Evolutionary conservation across 2,888 invertebrate species (phyloP), one percentile per base, ranked within the genome.

Genomic region (Trachelus tabidus): DNA sequence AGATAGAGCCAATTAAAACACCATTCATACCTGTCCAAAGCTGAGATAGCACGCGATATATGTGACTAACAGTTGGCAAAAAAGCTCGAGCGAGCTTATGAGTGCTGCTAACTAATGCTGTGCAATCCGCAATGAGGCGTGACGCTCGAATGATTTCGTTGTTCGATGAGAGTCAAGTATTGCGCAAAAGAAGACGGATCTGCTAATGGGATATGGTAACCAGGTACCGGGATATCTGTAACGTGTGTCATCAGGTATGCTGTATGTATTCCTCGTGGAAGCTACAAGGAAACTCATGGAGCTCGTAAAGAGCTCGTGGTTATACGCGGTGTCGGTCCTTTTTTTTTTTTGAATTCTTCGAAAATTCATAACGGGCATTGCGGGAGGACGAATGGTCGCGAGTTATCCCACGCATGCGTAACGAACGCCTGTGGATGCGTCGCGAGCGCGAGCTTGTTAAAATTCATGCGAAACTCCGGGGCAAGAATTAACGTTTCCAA

Each of bases 1-100:
- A 71, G 68, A 34, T 37, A 56, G 40, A 79, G 73, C 79, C 78
- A 81, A 81, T 81, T 81, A 79, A 81, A 79, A 79, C 75, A 75
- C 81, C 81, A 81, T 81, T 81, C 78, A 78, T 81, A 79, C 76
- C 40, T 56, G 40, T 56, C 40, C 40, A 56, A 56, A 56, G 40
- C 40, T 56, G 40, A 56, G 40, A 56, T 56, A 56, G 40, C 40
- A 56, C 40, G 40, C 40, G 40, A 56, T 56, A 56, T 56, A 56
- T 56, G 40, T 56, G 40, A 23, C 40, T 23, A 23, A 56, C 40
- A 6, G 40, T 56, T 23, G 6, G 40, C 23, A 56, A 56, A 56
- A 56, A 56, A 56, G 23, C 40, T 15, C 23, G 40, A 56, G 23
- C 40, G 23, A 56, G 40, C 40, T 56, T 56, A 56, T 15, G 40